Conservation (phyloP, 2,113 vertebrate species). For the Gadus chalcogrammus region DNA sequence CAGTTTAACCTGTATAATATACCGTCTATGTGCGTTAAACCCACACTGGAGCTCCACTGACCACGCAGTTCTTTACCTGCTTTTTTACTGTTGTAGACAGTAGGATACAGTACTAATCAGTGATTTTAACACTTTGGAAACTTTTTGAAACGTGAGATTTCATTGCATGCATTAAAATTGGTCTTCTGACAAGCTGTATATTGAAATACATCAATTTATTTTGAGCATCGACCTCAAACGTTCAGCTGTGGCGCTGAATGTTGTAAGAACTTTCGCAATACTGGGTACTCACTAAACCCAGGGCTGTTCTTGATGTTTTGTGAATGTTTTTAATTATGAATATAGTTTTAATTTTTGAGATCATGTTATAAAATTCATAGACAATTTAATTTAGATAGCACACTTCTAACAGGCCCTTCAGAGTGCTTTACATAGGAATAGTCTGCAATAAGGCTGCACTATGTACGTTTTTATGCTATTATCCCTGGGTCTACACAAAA, state of each 20-base stretch:
- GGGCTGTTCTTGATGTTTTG: not conserved
- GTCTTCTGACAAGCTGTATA: not conserved
- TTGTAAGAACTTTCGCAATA: constrained; percentile 43
- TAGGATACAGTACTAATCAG: no score
- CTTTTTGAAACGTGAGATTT: no score
- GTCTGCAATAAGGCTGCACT: not conserved
- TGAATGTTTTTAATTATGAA: not conserved
- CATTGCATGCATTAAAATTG: not conserved
- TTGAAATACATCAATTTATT: constrained; percentile 62
- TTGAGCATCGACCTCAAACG: constrained; percentile 30
- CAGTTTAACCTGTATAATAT: no score
- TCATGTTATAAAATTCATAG: not conserved
- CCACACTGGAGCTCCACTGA: no score
- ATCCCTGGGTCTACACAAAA: constrained; percentile 59
- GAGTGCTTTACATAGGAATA: not conserved
- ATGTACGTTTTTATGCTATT: not conserved
- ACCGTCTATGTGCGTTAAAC: no score
- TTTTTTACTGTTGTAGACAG: no score
- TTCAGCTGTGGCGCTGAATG: constrained; percentile 38
- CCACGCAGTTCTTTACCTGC: no score
- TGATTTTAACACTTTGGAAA: no score
- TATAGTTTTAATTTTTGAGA: not conserved
- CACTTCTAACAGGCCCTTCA: not conserved
- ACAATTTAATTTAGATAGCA: not conserved
- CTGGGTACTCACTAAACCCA: not conserved